Evolutionary conservation across 2,888 invertebrate genomes (phyloP).

Genomic region (Platycheirus albimanus): DNA sequence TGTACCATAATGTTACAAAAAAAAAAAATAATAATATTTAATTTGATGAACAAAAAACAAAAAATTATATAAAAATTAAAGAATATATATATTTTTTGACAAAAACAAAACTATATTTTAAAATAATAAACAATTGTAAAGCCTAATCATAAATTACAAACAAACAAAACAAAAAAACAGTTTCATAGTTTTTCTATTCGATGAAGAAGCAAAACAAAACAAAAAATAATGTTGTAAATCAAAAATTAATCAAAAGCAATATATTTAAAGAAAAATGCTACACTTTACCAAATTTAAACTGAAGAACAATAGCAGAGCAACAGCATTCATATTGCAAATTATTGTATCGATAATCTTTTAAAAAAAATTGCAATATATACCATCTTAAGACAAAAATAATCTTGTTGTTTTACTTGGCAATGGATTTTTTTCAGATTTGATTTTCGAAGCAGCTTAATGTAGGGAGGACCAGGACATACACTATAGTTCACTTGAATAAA

Average conservation of each 20-base stretch:
- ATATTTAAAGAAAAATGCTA: constrained; percentile 54
- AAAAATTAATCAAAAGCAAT: constrained; percentile 46
- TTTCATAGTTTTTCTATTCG: constrained; percentile 71
- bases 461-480: too few relatives aligned
- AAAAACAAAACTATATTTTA: constrained; percentile 51
- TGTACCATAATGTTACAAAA: constrained; percentile 66
- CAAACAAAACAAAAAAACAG: constrained; percentile 27
- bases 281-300: constrained; percentile 64
- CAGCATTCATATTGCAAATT: constrained; percentile 60
- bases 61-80: constrained; percentile 75
- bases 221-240: constrained; percentile 44
- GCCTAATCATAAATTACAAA: constrained; percentile 20
- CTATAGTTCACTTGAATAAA: too few relatives aligned
- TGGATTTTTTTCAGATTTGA: not conserved
- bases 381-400: constrained; percentile 70
- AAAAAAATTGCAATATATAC: constrained; percentile 70
- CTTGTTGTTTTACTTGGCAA: constrained; percentile 48
- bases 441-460: too few relatives aligned
- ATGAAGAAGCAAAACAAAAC: too few relatives aligned
- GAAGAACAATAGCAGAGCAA: constrained; percentile 53
- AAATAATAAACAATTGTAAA: constrained; percentile 7
- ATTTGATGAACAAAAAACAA: constrained; percentile 49
- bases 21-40: constrained; percentile 55
- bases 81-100: constrained; percentile 65
- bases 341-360: constrained; percentile 63